Evolutionary conservation across 2,888 invertebrate genomes (phyloP).

Genomic region (Spodoptera picta): DNA sequence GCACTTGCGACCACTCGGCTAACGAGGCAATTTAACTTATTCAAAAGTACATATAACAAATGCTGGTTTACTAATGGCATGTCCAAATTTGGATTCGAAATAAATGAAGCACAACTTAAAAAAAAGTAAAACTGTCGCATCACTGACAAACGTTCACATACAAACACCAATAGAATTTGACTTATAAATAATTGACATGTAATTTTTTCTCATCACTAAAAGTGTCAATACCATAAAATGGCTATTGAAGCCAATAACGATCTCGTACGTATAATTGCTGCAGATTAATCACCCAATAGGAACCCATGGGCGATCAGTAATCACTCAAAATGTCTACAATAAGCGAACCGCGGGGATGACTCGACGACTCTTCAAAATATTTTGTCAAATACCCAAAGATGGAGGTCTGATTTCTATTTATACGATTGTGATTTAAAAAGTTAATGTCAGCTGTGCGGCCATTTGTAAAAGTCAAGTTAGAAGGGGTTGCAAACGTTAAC

Average conservation of each 20-base stretch:
- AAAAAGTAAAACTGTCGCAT: background rate
- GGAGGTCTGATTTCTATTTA: constrained; percentile 14
- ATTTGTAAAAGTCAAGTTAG: constrained; percentile 43
- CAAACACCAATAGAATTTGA: constrained; percentile 15
- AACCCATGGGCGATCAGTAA: constrained; percentile 28
- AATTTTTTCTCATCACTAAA: constrained; percentile 37
- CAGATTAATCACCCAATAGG: constrained; percentile 55
- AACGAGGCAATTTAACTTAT: too few species aligned
- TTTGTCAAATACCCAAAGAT: constrained; percentile 39
- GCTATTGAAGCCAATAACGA: constrained; percentile 31
- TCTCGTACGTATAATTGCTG: constrained; percentile 47
- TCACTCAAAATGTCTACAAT: constrained; percentile 56
- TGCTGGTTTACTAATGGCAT: too few species aligned
- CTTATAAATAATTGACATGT: constrained; percentile 39
- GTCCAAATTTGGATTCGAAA: too few species aligned
- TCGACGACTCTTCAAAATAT: constrained; percentile 43
- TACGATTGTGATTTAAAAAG: constrained; percentile 21
- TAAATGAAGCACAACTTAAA: too few species aligned
- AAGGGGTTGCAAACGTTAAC: constrained; percentile 34
- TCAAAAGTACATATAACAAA: too few species aligned
- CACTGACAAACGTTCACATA: constrained; percentile 10
- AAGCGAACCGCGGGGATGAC: constrained; percentile 47
- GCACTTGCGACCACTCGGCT: too few species aligned
- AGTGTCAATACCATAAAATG: constrained; percentile 42
- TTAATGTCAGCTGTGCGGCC: constrained; percentile 40